phyloP scores from a whole-genome alignment of 1,140 invertebrate species.

The Chrysopa pallens region DNA sequence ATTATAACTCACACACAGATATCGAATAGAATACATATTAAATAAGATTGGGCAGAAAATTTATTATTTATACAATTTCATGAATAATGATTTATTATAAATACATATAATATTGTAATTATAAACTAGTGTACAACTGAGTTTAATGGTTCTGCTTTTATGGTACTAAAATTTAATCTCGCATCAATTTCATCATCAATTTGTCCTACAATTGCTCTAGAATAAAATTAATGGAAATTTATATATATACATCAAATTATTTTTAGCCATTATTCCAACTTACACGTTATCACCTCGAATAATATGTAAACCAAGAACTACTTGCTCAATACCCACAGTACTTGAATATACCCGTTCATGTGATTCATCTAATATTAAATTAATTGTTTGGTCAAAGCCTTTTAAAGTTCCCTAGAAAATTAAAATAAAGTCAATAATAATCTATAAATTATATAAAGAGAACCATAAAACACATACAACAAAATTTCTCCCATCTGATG shows the following conservation, averaged over 20 bases:
- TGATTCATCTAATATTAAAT: slow-evolving; percentile 92
- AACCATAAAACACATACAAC: slow-evolving; percentile 47
- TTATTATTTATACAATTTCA: too few relatives aligned
- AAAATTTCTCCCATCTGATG: slow-evolving; percentile 86
- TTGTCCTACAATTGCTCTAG: slow-evolving; percentile 74
- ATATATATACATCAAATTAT: slow-evolving; percentile 4
- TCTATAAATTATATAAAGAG: slow-evolving; percentile 6
- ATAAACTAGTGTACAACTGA: slow-evolving; percentile 54
- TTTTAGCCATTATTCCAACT: slow-evolving; percentile 21
- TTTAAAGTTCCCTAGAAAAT: slow-evolving; percentile 59
- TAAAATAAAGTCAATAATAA: slow-evolving; percentile 9
- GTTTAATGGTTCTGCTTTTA: slow-evolving; percentile 79
- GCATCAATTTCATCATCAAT: slow-evolving; percentile 82
- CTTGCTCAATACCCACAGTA: slow-evolving; percentile 84
- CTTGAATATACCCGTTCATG: slow-evolving; percentile 93
- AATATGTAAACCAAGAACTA: slow-evolving; percentile 89
- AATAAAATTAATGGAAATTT: slow-evolving; percentile 15
- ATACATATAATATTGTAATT: too few relatives aligned
- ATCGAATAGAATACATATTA: too few relatives aligned
- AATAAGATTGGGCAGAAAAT: too few relatives aligned
- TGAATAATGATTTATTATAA: too few relatives aligned
- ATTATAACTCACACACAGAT: too few relatives aligned
- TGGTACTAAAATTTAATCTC: slow-evolving; percentile 62
- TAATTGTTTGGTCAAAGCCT: slow-evolving; percentile 96
- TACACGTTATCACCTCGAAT: slow-evolving; percentile 96